Base-by-base conservation (phyloP, 2,113 vertebrate genomes). In the Gavialis gangeticus region DNA sequence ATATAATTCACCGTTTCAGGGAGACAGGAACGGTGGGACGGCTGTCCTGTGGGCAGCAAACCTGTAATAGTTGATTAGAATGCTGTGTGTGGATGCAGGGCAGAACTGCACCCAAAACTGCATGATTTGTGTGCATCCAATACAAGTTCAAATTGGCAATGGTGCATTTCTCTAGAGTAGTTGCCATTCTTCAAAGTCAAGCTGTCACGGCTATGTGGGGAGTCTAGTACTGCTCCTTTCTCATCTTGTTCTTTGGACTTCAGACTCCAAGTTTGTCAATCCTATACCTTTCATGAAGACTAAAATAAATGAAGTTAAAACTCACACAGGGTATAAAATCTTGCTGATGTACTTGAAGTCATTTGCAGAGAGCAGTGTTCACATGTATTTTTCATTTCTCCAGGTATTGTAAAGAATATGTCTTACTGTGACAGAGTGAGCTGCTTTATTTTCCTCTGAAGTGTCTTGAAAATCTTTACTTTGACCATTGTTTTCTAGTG, bases 401-500 rank as follows among this genome's bases (percentile, higher is more conserved):
- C 21, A 30, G 37, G 59, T 66, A 73, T 78, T 28, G 16, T 6
- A 71, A 57, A 37, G 63, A n/a, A 69, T 16, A 76, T 73, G 58
- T 78, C 19, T 88, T 46, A 21, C 25, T 71, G 59, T 89, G 57
- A 67, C 34, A 59, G 34, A 17, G 1, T 13, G 54, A 80, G 27
- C 81, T 2, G 1, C 81, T n/a, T n/a, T 84, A 0, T 85, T 84
- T 84, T 94, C 25, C 80, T 89, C 59, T 56, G 83, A 85, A 94
- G n/a, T 91, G 17, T 24, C 11, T 30, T 27, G 57, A 83, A 83
- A 81, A 30, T 92, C 85, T 24, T 34, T 60, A 64, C 58, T 94
- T 84, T 92, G 62, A 69, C 62, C 87, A 16, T 88, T 88, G 73
- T 87, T 97, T 94, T 84, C 58, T 73, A 84, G 37, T 75, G 83